A percentile compares a stretch with the other conserved stretches of the same genome.
Conservation (phyloP, 1,140 invertebrate species). For the Whitmania pigra region DNA sequence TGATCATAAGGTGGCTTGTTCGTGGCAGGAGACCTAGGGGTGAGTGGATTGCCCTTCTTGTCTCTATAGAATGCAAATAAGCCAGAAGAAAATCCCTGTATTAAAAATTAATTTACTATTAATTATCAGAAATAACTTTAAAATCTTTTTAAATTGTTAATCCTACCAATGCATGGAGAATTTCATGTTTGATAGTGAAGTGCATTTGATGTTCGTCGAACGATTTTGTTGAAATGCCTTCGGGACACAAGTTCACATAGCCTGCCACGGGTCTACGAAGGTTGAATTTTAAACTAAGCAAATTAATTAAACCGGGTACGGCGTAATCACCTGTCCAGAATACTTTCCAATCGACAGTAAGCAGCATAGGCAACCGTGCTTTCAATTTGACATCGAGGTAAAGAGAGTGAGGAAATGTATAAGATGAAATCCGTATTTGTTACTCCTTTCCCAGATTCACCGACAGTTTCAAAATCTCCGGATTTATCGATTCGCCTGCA, state of each 20-base stretch:
- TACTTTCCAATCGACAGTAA: slow-evolving; percentile 90
- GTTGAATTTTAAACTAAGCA: slow-evolving; percentile 9
- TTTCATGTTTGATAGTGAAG: slow-evolving; percentile 96
- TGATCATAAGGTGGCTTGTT: slow-evolving; percentile 77
- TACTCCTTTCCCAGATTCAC: slow-evolving; percentile 55
- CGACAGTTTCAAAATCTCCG: slow-evolving; percentile 32
- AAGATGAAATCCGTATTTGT: slow-evolving; percentile 83
- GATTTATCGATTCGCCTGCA: slow-evolving; percentile 20
- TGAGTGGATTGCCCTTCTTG: slow-evolving; percentile 68
- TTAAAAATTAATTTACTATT: neutral
- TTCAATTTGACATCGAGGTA: slow-evolving; percentile 68
- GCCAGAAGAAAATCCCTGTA: slow-evolving; percentile 77
- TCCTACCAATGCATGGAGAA: slow-evolving; percentile 71
- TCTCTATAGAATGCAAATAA: slow-evolving; percentile 87
- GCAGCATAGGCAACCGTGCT: slow-evolving; percentile 88
- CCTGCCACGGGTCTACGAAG: slow-evolving; percentile 78
- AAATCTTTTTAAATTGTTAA: slow-evolving; percentile 15
- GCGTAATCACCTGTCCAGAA: slow-evolving; percentile 62
- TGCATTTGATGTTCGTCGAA: slow-evolving; percentile 82
- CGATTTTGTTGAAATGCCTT: slow-evolving; percentile 79
- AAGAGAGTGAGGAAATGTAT: slow-evolving; percentile 86
- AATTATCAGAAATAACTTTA: too few relatives aligned
- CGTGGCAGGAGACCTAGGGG: slow-evolving; percentile 53
- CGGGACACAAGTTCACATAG: slow-evolving; percentile 91
- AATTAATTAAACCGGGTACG: neutral